These are phyloP conservation scores for Sphenodon punctatus DNA, from an alignment of 2,797 vertebrate species.

Conservation along the genomic window DNA sequence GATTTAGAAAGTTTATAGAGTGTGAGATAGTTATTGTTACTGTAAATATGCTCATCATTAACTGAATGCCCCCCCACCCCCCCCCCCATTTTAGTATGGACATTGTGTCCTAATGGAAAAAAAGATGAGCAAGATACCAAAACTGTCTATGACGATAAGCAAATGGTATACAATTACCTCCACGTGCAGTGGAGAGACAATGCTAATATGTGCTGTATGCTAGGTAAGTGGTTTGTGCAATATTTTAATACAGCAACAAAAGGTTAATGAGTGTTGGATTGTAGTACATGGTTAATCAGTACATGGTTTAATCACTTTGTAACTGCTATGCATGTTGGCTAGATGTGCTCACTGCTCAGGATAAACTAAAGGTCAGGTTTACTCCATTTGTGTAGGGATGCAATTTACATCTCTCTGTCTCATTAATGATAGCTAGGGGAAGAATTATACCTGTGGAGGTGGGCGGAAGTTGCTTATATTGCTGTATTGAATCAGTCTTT, in stretches of 20 bases:
- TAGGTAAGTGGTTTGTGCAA: neutral
- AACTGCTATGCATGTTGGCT: too few relatives aligned
- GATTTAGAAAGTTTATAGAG: conserved; percentile 15
- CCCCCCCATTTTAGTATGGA: conserved; percentile 1
- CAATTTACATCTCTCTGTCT: too few relatives aligned
- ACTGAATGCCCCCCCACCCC: neutral
- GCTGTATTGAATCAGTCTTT: too few relatives aligned
- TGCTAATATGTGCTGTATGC: neutral
- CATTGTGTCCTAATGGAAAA: conserved; percentile 25
- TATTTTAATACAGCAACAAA: conserved; percentile 15
- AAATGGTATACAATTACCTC: neutral
- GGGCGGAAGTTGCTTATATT: too few relatives aligned
- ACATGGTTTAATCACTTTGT: too few relatives aligned
- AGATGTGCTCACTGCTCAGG: too few relatives aligned
- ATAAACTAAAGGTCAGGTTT: too few relatives aligned
- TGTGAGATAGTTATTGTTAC: conserved; percentile 19
- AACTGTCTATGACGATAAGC: conserved; percentile 10
- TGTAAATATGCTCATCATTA: conserved; percentile 34
- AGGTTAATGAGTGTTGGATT: conserved; percentile 19
- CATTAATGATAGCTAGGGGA: too few relatives aligned
- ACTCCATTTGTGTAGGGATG: too few relatives aligned
- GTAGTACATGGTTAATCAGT: too few relatives aligned
- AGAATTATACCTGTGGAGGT: too few relatives aligned
- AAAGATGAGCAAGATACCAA: conserved; percentile 33
- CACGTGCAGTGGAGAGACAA: neutral